Percentiles rank a stretch among this genome's conserved stretches.
These are phyloP conservation scores for Lasioglossum leucozonium DNA, from an alignment of 2,888 invertebrate species.

Conservation along the genomic window DNA sequence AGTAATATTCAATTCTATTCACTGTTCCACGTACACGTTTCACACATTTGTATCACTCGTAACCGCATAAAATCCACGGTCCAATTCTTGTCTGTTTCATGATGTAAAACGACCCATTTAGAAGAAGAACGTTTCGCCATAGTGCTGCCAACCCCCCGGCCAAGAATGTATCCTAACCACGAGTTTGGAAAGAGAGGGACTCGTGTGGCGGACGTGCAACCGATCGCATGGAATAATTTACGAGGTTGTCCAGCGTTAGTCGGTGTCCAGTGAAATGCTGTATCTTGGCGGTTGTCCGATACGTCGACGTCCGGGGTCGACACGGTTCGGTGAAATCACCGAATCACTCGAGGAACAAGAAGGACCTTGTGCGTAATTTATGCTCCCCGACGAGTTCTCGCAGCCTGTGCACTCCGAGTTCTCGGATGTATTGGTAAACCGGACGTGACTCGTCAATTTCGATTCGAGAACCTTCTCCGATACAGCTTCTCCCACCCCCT, in stretches of 20 bases:
- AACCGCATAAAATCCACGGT: neutral
- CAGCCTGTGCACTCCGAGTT: neutral
- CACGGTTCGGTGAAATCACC: constrained; percentile 31
- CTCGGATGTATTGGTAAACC: neutral
- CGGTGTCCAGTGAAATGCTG: neutral
- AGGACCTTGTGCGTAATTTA: neutral
- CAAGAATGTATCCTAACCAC: neutral
- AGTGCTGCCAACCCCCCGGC: neutral
- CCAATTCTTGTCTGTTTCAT: neutral
- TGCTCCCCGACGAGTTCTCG: neutral
- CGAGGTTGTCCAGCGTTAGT: constrained; percentile 2
- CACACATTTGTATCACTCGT: neutral
- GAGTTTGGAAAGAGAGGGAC: neutral
- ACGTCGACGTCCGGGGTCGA: neutral
- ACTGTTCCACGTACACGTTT: too few species aligned
- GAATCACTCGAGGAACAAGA: constrained; percentile 39
- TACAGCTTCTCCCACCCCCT: neutral
- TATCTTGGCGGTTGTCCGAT: constrained; percentile 22
- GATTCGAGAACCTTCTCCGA: neutral
- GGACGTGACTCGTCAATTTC: neutral
- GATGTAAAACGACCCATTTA: neutral
- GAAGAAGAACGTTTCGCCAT: neutral
- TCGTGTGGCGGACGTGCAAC: neutral
- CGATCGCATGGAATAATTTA: constrained; percentile 15
- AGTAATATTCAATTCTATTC: too few species aligned